Percentiles rank a stretch among this genome's conserved stretches.
Evolutionary conservation across 2,888 invertebrate species (phyloP).

Genomic region (Rhorus exstirpatorius): DNA sequence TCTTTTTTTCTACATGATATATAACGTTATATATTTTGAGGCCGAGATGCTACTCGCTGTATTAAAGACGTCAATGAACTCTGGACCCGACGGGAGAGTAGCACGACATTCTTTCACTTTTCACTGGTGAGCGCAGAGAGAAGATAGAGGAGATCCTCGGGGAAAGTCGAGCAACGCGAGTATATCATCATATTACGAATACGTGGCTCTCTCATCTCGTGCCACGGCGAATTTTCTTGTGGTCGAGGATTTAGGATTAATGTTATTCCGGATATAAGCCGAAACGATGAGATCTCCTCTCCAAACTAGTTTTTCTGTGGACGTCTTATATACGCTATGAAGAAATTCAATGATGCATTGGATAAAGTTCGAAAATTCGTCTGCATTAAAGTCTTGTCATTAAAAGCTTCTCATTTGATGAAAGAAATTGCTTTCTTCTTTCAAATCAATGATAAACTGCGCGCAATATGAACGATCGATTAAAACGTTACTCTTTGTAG

Average conservation of each 20-base stretch:
- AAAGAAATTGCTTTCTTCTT: slow-evolving; percentile 3
- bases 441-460: not conserved
- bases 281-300: not conserved
- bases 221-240: slow-evolving; percentile 1
- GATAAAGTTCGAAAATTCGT: not conserved
- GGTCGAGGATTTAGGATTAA: not conserved
- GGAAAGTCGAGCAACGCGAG: slow-evolving; percentile 40
- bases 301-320: no score
- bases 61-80: slow-evolving; percentile 58
- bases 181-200: slow-evolving; percentile 35
- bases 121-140: slow-evolving; percentile 35
- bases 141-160: slow-evolving; percentile 35
- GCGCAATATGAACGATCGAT: not conserved
- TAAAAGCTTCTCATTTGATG: no score
- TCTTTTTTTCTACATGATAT: not conserved
- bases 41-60: not conserved
- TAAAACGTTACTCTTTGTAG: not conserved
- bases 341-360: no score
- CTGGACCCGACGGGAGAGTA: slow-evolving; percentile 42
- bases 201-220: slow-evolving; percentile 30
- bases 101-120: slow-evolving; percentile 69
- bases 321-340: no score
- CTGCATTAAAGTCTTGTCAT: not conserved
- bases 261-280: not conserved
- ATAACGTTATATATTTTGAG: not conserved